Conservation (phyloP, 2,797 vertebrate species). For the Anisognathus igniventris region DNA sequence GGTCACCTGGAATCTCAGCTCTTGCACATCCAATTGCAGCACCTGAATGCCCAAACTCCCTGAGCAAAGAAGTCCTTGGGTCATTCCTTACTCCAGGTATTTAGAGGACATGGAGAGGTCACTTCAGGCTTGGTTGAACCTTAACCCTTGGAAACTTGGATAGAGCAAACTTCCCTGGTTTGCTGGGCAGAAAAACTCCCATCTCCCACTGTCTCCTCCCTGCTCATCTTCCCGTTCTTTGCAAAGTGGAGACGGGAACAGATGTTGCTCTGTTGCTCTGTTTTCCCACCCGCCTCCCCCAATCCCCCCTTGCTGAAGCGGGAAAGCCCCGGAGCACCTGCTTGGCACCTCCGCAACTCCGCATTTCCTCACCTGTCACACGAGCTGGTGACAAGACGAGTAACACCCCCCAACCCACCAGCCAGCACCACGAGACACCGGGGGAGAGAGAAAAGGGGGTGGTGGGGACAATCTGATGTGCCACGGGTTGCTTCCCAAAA, state of each 20-base stretch:
- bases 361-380: slow-evolving; percentile 62
- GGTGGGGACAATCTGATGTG: neutral
- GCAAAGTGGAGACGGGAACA: slow-evolving; percentile 23
- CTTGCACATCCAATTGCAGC: neutral
- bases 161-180: neutral
- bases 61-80: neutral
- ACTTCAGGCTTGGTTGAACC: neutral
- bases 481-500: slow-evolving; percentile 1
- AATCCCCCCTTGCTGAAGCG: neutral
- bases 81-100: neutral
- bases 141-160: neutral
- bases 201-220: neutral
- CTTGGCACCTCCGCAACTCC: slow-evolving; percentile 20
- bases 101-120: neutral
- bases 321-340: slow-evolving; percentile 59
- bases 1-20: neutral
- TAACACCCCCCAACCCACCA: neutral
- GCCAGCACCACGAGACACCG: neutral
- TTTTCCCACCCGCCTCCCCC: neutral
- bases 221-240: neutral
- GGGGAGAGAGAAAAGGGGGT: neutral
- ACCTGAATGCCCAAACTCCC: neutral
- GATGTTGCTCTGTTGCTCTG: slow-evolving; percentile 57
- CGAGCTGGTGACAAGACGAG: slow-evolving; percentile 51
- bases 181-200: neutral